Conservation (phyloP, 2,797 vertebrate species). For the Anguilla megastoma region DNA sequence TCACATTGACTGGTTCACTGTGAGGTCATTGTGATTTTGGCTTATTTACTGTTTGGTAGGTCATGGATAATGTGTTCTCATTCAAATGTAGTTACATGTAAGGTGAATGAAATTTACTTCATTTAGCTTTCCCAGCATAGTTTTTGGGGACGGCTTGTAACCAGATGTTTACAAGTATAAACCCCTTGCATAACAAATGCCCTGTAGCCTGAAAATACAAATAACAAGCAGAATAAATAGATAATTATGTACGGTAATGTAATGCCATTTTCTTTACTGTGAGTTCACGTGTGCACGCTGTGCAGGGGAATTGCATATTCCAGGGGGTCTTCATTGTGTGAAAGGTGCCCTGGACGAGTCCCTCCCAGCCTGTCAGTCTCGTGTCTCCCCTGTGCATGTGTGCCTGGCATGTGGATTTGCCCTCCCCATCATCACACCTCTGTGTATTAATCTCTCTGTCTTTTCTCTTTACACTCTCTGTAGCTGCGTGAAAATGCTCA, state of each 20-base stretch:
- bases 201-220: background rate
- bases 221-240: background rate
- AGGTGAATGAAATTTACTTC: background rate
- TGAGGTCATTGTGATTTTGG: background rate
- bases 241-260: background rate
- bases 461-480: constrained; percentile 93
- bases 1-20: background rate
- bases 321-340: background rate
- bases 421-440: constrained; percentile 75
- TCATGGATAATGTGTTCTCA: background rate
- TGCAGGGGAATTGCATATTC: background rate
- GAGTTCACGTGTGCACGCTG: background rate
- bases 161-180: background rate
- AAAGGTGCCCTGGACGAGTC: constrained; percentile 28
- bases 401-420: constrained; percentile 78
- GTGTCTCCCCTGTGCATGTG: constrained; percentile 67
- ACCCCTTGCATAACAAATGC: background rate
- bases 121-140: background rate
- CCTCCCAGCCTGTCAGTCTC: constrained; percentile 11
- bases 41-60: background rate
- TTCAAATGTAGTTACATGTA: background rate
- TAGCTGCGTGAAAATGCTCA: constrained; percentile 99
- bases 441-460: constrained; percentile 93
- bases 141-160: background rate
- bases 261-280: background rate